A percentile compares a stretch with the other conserved stretches of the same genome.
These are phyloP conservation scores for Sturnus vulgaris DNA, from an alignment of 2,113 vertebrate species.

Conservation along the genomic window DNA sequence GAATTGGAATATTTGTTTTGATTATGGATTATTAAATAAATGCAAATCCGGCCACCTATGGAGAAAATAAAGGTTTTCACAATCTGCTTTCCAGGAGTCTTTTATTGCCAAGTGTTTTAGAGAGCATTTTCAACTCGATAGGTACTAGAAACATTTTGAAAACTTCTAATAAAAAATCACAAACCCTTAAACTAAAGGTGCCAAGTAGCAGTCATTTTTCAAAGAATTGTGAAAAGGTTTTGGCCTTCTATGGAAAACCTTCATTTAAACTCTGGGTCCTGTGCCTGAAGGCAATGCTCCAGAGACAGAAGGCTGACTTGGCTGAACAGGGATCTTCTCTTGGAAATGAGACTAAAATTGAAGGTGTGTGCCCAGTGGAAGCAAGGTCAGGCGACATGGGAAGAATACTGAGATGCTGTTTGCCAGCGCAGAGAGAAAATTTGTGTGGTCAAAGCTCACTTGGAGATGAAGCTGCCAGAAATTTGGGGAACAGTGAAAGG, in stretches of 20 bases:
- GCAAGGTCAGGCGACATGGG: neutral
- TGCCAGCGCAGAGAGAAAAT: neutral
- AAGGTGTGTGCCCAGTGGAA: neutral
- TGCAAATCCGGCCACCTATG: neutral
- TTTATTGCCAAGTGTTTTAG: conserved; percentile 82
- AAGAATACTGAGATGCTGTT: neutral
- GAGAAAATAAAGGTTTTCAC: conserved; percentile 30
- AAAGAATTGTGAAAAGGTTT: neutral
- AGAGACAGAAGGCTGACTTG: neutral
- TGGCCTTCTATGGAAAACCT: conserved; percentile 47
- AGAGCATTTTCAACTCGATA: conserved; percentile 67
- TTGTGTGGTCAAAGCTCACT: fast-evolving
- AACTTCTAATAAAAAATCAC: conserved; percentile 68
- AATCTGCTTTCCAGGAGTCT: conserved; percentile 58
- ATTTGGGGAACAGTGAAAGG: neutral
- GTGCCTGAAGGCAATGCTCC: conserved; percentile 28
- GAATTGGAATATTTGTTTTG: neutral
- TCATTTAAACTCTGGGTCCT: conserved; percentile 52
- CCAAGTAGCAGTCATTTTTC: neutral
- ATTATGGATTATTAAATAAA: neutral
- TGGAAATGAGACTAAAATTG: neutral
- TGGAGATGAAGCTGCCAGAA: neutral
- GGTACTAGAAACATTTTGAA: conserved; percentile 74
- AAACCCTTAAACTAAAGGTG: conserved; percentile 49
- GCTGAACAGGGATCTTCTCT: neutral